A percentile compares a stretch with the other conserved stretches of the same genome.
These are phyloP conservation scores for Aphelinus certus DNA, from an alignment of 1,140 invertebrate genomes.

Conservation along the genomic window DNA sequence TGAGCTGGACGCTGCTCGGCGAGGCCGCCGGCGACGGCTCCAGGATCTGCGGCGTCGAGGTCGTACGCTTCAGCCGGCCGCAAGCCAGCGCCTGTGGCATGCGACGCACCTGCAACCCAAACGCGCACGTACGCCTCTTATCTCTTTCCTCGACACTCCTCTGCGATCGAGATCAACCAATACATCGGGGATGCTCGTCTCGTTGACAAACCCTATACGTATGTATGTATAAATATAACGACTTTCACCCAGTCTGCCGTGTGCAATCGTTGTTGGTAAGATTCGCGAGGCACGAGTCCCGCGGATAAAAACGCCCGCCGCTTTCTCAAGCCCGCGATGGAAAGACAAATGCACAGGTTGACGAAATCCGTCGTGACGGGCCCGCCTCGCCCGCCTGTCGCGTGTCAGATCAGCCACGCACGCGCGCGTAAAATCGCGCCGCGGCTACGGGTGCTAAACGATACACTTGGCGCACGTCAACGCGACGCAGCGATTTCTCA, in stretches of 20 bases:
- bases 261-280: no score
- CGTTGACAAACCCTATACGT: no score
- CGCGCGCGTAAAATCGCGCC: background rate
- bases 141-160: background rate
- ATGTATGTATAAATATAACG: background rate
- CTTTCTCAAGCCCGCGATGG: no score
- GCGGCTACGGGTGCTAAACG: background rate
- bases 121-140: background rate
- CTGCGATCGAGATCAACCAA: background rate
- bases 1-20: conserved; percentile 49
- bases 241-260: no score
- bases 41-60: conserved; percentile 70
- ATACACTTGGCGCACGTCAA: no score
- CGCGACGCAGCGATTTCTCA: conserved; percentile 11
- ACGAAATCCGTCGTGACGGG: no score
- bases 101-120: conserved; percentile 54
- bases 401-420: no score
- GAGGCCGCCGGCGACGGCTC: conserved; percentile 49
- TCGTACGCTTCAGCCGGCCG: conserved; percentile 68
- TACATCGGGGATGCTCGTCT: no score
- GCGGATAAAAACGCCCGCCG: no score
- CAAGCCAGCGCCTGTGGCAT: conserved; percentile 62
- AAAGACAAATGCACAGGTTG: no score
- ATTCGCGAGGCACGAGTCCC: no score
- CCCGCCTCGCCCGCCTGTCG: no score